Conservation (phyloP, 2,797 vertebrate genomes). For the Pagetopsis macropterus region DNA sequence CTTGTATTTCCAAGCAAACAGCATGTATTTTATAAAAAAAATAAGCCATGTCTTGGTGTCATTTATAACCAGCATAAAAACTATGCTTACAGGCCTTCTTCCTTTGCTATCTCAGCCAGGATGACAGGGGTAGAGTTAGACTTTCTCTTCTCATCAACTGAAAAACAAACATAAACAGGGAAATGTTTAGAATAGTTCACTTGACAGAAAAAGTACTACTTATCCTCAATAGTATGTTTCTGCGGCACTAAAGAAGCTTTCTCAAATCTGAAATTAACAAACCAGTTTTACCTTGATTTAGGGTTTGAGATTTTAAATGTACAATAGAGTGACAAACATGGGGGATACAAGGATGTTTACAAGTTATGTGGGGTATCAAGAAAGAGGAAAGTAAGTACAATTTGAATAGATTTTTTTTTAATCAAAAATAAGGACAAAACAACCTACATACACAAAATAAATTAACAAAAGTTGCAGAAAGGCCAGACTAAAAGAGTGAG, state of each 20-base stretch:
- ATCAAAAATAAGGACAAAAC: background rate
- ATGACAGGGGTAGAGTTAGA: slow-evolving; percentile 82
- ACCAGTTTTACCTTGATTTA: background rate
- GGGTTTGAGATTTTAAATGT: background rate
- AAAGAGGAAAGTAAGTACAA: background rate
- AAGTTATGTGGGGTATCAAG: background rate
- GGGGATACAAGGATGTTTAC: background rate
- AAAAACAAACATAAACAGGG: slow-evolving; percentile 21
- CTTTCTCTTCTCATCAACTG: slow-evolving; percentile 86
- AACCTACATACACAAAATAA: background rate
- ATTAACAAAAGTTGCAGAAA: background rate
- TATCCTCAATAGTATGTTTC: background rate
- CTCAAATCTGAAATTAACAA: background rate
- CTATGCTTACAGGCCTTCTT: slow-evolving; percentile 86
- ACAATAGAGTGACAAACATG: background rate
- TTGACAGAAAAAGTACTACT: background rate
- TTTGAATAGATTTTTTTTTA: background rate
- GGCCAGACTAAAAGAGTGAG: too few relatives aligned
- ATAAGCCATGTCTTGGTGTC: background rate
- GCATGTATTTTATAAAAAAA: slow-evolving; percentile 16
- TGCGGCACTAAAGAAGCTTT: background rate
- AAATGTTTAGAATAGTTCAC: background rate
- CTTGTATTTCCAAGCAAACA: background rate
- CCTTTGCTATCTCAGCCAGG: slow-evolving; percentile 85
- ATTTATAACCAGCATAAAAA: background rate